phyloP scores from a whole-genome alignment of 1,140 invertebrate species.

The Pemphigus obesinymphae region DNA sequence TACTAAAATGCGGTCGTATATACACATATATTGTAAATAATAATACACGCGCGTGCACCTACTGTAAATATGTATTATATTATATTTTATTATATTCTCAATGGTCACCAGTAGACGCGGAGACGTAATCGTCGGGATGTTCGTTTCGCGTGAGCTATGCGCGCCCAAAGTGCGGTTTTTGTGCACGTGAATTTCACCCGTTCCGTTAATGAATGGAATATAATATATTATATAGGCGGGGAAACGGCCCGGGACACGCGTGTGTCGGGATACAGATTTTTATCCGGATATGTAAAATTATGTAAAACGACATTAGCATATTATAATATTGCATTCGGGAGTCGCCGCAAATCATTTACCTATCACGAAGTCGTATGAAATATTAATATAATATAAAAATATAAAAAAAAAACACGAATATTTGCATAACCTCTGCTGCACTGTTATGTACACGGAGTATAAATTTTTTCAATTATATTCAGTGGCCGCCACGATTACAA shows the following conservation, averaged over 20 bases:
- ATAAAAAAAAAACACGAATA: too few relatives aligned
- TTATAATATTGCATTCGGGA: not conserved
- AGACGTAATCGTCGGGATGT: not conserved
- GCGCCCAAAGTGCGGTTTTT: not conserved
- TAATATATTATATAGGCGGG: not conserved
- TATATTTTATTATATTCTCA: not conserved
- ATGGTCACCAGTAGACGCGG: not conserved
- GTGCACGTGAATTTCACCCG: not conserved
- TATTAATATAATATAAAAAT: too few relatives aligned
- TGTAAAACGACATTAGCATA: not conserved
- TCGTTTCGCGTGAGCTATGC: not conserved
- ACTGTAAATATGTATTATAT: not conserved
- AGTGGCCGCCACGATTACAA: too few relatives aligned
- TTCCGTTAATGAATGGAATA: not conserved
- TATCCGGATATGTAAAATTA: not conserved
- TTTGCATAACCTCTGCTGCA: too few relatives aligned
- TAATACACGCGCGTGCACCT: not conserved
- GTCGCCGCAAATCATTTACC: not conserved
- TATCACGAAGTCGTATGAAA: constrained; percentile 13
- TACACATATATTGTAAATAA: too few relatives aligned
- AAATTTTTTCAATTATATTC: too few relatives aligned
- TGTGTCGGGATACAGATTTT: not conserved
- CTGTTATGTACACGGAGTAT: too few relatives aligned
- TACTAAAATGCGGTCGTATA: not conserved
- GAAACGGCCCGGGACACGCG: not conserved